Evolutionary conservation across 2,113 vertebrate genomes (phyloP), one percentile per base, ranked within the genome.

Genomic region (Sinocyclocheilus grahami): DNA sequence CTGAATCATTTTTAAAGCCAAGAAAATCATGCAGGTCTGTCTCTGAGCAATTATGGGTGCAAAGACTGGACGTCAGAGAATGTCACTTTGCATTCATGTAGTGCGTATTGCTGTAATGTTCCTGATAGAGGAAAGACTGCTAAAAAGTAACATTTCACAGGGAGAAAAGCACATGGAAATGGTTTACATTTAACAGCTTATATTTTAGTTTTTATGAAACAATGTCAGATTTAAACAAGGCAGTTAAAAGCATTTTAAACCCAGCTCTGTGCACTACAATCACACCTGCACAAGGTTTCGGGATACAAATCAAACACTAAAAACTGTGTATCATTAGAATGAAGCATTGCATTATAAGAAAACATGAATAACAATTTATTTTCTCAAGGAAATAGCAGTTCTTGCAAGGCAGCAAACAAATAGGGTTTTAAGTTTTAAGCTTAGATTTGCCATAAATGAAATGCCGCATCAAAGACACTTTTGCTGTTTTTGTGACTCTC

Each of bases 101-200:
- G 51, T 16, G 14, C 80, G 85, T 89, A 89, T 92, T 86, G 87
- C 84, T 69, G 88, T 89, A 91, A 92, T 90, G 92, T 90, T 82
- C 24, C 58, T 60, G 84, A 77, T 79, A 85, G 33, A 88, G 84
- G 88, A 85, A 89, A 92, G 90, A 91, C 89, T 84, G 86, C 89
- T 86, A 84, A 78, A 84, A 78, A 82, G 22, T 24, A 42, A 16
- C 24, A 5, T 33, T 78, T 53, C 24, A 55, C 16, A 78, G 77
- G 53, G 53, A 79, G 30, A 79, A 79, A 60, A n/a, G 20, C 33
- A 74, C 53, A 37, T 37, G 55, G 77, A 22, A 53, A 78, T 6
- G 13, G 12, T 80, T 62, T 63, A 63, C 55, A 79, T 39, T 16
- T 39, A 62, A 79, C 53, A 22, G 30, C 18, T 78, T 30, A 37